These are phyloP conservation scores for Argyrosomus japonicus DNA, from an alignment of 2,113 vertebrate species.

Conservation along the genomic window DNA sequence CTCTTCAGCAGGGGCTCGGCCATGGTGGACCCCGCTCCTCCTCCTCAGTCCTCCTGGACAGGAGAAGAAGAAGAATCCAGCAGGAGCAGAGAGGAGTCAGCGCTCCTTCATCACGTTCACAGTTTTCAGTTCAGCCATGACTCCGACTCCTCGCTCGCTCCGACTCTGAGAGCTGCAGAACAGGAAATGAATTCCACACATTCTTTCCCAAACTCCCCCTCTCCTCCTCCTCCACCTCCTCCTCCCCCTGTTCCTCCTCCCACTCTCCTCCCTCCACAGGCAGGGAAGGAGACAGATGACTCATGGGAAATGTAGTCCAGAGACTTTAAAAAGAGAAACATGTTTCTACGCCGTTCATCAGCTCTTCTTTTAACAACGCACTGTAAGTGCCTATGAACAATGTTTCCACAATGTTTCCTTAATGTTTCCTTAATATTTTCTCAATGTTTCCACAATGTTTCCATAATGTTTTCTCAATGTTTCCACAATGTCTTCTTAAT, in stretches of 20 bases:
- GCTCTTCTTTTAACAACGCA: no score
- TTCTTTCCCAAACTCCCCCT: slow-evolving; percentile 78
- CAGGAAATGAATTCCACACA: slow-evolving; percentile 80
- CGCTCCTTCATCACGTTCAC: slow-evolving; percentile 9
- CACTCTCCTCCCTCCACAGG: slow-evolving; percentile 33
- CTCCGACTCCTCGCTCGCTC: slow-evolving; percentile 18
- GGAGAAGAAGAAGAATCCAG: slow-evolving; percentile 24
- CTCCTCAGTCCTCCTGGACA: slow-evolving; percentile 1
- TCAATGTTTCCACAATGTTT: no score
- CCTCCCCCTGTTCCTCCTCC: slow-evolving; percentile 26
- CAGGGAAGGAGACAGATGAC: neutral
- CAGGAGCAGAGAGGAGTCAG: slow-evolving; percentile 44
- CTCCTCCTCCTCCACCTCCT: slow-evolving; percentile 6
- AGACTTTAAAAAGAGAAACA: neutral
- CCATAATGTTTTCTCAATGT: no score
- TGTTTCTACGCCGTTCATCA: no score
- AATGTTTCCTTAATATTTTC: no score
- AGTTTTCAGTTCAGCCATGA: slow-evolving; percentile 4
- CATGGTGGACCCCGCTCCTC: slow-evolving; percentile 47
- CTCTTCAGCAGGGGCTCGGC: slow-evolving; percentile 77
- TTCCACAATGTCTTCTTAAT: no score
- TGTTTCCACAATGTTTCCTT: no score
- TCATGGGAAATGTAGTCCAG: slow-evolving; percentile 56
- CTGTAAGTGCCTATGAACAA: no score
- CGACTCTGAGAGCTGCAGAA: slow-evolving; percentile 59